phyloP scores from a whole-genome alignment of 2,113 vertebrate species.

The Cinclus mexicanus region DNA sequence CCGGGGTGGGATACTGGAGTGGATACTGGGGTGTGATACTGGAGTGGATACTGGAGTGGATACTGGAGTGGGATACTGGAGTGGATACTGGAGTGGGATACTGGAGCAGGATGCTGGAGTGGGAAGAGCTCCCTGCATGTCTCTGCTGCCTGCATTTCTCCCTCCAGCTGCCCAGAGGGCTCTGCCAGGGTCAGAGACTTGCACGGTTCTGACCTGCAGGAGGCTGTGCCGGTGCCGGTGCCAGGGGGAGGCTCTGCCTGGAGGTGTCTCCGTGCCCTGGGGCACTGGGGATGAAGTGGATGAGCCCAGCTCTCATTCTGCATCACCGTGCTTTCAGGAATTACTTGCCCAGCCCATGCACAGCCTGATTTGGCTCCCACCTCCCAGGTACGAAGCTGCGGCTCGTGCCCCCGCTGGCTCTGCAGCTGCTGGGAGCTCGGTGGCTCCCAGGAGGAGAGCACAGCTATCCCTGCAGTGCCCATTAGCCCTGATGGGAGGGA shows the following conservation, averaged over 20 bases:
- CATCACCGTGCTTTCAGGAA: neutral
- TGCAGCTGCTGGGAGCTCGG: neutral
- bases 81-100: accelerated
- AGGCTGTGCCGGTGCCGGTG: neutral
- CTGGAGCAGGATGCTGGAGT: neutral
- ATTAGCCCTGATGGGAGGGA: neutral
- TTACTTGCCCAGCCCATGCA: neutral
- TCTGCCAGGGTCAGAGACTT: neutral
- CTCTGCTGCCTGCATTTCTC: neutral
- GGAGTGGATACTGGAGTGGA: neutral
- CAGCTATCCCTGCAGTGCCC: neutral
- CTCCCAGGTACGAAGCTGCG: neutral
- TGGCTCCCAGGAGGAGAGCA: no score
- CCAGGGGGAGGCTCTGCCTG: neutral
- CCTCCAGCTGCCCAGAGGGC: neutral
- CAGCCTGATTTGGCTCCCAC: neutral
- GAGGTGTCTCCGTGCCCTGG: neutral
- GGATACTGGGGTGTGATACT: no score
- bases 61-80: neutral
- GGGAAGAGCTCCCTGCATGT: accelerated
- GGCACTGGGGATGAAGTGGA: accelerated
- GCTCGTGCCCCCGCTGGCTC: neutral
- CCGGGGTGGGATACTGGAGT: neutral
- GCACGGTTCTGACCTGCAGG: accelerated
- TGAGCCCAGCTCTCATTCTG: neutral